Conservation (phyloP, 2,797 vertebrate species). For the Chromis chromis region DNA sequence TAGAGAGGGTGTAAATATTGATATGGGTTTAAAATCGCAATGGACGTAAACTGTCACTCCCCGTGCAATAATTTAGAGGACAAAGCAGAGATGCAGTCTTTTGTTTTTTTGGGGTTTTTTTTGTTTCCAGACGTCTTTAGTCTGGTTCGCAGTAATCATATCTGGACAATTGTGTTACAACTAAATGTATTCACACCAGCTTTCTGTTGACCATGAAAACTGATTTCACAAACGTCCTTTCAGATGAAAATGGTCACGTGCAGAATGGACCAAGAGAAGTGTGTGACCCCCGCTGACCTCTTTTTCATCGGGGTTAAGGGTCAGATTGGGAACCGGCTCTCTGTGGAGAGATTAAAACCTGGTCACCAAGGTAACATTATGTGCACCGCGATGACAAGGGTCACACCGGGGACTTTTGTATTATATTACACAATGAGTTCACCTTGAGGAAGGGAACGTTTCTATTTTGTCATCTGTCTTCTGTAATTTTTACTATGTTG, state of each 20-base stretch:
- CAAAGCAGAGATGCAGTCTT: conserved; percentile 4
- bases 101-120: no score
- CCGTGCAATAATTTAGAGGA: conserved; percentile 20
- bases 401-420: conserved; percentile 34
- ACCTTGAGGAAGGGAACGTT: not conserved
- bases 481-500: conserved; percentile 4
- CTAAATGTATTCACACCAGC: conserved; percentile 3
- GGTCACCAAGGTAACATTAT: conserved; percentile 69
- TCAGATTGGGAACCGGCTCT: conserved; percentile 67
- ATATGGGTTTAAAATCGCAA: conserved; percentile 18
- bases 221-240: conserved; percentile 39
- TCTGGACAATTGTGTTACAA: conserved; percentile 18
- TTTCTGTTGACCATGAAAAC: conserved; percentile 37
- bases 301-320: conserved; percentile 68
- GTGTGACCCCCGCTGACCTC: conserved; percentile 62
- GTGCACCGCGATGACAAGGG: conserved; percentile 44
- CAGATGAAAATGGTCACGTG: conserved; percentile 26
- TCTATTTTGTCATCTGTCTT: conserved; percentile 1
- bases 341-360: conserved; percentile 70
- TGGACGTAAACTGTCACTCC: not conserved
- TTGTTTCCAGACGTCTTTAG: conserved; percentile 3
- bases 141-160: conserved; percentile 22
- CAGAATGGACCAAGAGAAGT: conserved; percentile 47
- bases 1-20: not conserved
- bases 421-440: conserved; percentile 13